These are phyloP conservation scores for Andrena fulva DNA, from an alignment of 2,888 invertebrate genomes.

Conservation along the genomic window DNA sequence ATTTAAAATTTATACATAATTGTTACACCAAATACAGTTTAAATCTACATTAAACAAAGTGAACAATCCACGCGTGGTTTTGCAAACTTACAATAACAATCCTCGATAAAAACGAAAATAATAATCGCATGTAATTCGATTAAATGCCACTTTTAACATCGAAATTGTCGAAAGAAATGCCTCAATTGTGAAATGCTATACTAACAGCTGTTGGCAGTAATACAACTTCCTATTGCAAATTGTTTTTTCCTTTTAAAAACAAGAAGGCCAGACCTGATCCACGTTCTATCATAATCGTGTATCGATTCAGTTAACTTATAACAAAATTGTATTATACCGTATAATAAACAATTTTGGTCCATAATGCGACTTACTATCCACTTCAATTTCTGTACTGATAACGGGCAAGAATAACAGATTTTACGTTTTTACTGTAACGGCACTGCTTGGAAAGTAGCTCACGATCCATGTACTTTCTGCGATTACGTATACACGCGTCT, in stretches of 20 bases:
- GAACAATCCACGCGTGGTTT: too few species aligned
- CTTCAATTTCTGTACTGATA: background rate
- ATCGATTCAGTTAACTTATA: background rate
- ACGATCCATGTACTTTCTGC: constrained; percentile 42
- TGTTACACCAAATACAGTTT: background rate
- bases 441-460: constrained; percentile 43
- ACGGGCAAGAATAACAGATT: constrained; percentile 16
- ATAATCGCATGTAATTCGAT: too few species aligned
- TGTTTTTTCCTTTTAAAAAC: background rate
- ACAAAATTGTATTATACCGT: background rate
- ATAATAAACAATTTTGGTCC: background rate
- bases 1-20: background rate
- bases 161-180: too few species aligned
- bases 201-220: too few species aligned
- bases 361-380: constrained; percentile 2
- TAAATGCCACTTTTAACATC: too few species aligned
- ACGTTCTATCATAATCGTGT: background rate
- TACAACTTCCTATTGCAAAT: background rate
- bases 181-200: too few species aligned
- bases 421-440: constrained; percentile 1
- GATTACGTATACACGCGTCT: background rate
- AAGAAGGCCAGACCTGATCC: background rate
- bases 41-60: background rate
- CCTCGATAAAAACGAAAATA: too few species aligned
- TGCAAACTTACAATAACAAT: too few species aligned